Evolutionary conservation across 37 sponge, comb jelly and placozoan species (phyloP), one percentile per base, ranked within the genome.

Genomic region (Axinella damicornis): DNA sequence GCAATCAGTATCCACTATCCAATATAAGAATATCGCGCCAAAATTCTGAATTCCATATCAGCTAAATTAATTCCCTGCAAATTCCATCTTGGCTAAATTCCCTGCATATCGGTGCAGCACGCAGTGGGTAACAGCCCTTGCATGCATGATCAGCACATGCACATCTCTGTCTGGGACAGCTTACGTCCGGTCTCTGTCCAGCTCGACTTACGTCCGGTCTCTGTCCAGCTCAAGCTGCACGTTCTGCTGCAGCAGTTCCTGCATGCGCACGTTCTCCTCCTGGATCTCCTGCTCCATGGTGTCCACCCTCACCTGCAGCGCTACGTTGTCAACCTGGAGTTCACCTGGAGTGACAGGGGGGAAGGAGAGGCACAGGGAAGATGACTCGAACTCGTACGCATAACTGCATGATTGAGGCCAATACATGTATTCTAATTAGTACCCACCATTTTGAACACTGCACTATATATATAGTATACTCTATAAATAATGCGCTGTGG

Each of bases 161-260:
- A 68, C 69, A 30, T 5, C 27, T 16, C 9, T 14, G 4, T 62
- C 15, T 28, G 4, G 27, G 15, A 62, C 63, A 62, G 27, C n/a
- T 28, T 28, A 6, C 65, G 27, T 64, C 58, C 16, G 18, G 19
- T 57, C 18, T 57, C 18, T 57, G 58, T n/a, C n/a, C n/a, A n/a
- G n/a, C n/a, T n/a, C n/a, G 24, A 22, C 93, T 83, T 34, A 95
- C 95, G 79, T 89, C 41, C 77, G 85, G 71, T 95, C 90, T 69
- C 81, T 89, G 52, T 87, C 90, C 20, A 95, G 19, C 65, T 95
- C 92, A 34, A 95, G 78, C 69, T 91, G 86, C 27, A 76, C 82
- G 40, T 91, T 89, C 67, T 86, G 83, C 81, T 89, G 78, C 40
- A 95, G 73, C 17, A 95, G 92, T 57, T 82, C 80, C 53, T 95